Conservation (phyloP, 2,797 vertebrate species). For the Valencia hispanica region DNA sequence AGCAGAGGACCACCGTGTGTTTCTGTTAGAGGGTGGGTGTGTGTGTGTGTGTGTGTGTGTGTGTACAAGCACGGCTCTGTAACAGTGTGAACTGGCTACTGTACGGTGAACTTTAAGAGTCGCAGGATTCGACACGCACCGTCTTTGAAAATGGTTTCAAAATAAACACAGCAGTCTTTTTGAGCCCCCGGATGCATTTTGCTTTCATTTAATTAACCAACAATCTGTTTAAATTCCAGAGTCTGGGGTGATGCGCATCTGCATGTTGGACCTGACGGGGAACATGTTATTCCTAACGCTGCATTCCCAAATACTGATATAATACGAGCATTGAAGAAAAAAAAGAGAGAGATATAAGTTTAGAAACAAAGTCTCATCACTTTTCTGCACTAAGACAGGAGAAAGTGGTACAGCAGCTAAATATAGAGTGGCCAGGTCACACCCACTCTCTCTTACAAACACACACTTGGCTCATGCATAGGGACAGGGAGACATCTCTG, state of each 20-base stretch:
- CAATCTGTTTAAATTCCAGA: background rate
- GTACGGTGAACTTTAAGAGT: slow-evolving; percentile 39
- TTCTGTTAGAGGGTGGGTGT: background rate
- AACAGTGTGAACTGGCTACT: slow-evolving; percentile 38
- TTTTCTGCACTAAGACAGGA: slow-evolving; percentile 52
- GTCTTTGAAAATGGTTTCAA: slow-evolving; percentile 11
- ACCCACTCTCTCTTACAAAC: slow-evolving; percentile 13
- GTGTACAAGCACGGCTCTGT: slow-evolving; percentile 20
- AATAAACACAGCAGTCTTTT: background rate
- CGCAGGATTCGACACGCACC: slow-evolving; percentile 5
- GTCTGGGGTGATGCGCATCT: background rate
- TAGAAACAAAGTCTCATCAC: slow-evolving; percentile 35
- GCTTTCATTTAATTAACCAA: background rate
- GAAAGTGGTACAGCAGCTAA: slow-evolving; percentile 75
- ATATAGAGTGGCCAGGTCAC: slow-evolving; percentile 68
- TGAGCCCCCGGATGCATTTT: background rate
- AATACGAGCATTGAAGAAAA: background rate
- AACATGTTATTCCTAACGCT: background rate
- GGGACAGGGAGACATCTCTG: slow-evolving; percentile 26
- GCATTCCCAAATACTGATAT: background rate
- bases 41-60: too few species aligned
- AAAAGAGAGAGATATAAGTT: slow-evolving; percentile 36
- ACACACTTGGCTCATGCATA: slow-evolving; percentile 8
- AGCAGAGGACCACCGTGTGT: slow-evolving; percentile 8
- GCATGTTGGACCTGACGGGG: background rate